Evolutionary conservation across 2,113 vertebrate species (phyloP).

Genomic region (Pionites leucogaster): DNA sequence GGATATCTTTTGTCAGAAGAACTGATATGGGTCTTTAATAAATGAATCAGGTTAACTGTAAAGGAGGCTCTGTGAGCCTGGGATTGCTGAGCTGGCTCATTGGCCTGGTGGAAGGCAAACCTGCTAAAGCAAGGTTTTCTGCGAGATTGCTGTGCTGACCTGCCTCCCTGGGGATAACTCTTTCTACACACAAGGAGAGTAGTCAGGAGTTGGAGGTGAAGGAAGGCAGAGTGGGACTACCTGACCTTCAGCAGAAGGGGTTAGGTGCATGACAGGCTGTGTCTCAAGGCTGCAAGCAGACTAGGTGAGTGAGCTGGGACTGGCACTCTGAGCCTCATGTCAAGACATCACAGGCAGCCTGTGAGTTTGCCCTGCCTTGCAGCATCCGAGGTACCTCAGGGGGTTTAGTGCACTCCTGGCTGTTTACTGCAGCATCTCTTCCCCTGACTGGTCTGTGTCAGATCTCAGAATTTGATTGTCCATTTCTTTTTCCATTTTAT

Average conservation of each 20-base stretch:
- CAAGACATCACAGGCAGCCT: not conserved
- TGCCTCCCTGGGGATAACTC: not conserved
- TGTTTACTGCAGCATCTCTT: not conserved
- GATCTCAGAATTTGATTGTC: not conserved
- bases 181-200: not conserved
- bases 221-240: not conserved
- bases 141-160: not conserved
- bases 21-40: not conserved
- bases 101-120: not conserved
- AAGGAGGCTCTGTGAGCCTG: not conserved
- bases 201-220: not conserved
- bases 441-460: not conserved
- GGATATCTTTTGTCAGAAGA: not conserved
- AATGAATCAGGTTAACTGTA: not conserved
- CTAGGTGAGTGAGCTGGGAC: not conserved
- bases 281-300: not conserved
- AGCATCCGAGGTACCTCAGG: not conserved
- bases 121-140: not conserved
- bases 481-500: not conserved
- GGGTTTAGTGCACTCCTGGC: not conserved
- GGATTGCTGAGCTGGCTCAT: not conserved
- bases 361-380: not conserved
- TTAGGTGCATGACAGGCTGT: fast-evolving
- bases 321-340: not conserved
- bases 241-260: not conserved